phyloP scores from a whole-genome alignment of 2,888 invertebrate genomes.

The Colostygia pectinataria region DNA sequence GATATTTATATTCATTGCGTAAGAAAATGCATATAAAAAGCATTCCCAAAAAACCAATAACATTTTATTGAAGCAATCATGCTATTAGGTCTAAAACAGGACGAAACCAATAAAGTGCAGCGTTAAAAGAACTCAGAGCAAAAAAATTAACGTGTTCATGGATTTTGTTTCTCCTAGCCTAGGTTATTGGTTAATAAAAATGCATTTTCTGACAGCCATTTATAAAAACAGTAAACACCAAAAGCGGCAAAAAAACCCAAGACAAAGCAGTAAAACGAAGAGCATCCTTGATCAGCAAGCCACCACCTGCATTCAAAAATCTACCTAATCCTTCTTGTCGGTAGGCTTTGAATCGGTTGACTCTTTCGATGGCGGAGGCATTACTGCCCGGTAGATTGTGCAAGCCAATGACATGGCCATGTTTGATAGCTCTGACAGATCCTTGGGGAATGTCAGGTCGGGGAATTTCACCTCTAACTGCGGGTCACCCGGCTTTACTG shows the following conservation, averaged over 20 bases:
- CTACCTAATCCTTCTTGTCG: constrained; percentile 72
- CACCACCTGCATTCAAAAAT: constrained; percentile 29
- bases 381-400: constrained; percentile 69
- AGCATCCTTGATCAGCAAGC: constrained; percentile 26
- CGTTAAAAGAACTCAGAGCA: too few relatives aligned
- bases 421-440: constrained; percentile 81
- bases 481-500: constrained; percentile 88
- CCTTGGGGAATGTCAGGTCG: constrained; percentile 83
- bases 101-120: too few relatives aligned
- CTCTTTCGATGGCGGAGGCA: constrained; percentile 71
- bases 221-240: background rate
- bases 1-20: too few relatives aligned
- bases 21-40: too few relatives aligned
- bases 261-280: constrained; percentile 18
- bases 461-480: constrained; percentile 84
- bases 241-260: constrained; percentile 5
- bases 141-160: too few relatives aligned
- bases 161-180: too few relatives aligned
- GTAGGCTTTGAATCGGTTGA: constrained; percentile 49
- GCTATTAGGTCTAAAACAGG: too few relatives aligned
- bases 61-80: too few relatives aligned
- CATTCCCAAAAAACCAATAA: background rate
- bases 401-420: constrained; percentile 68
- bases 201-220: background rate
- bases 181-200: background rate